Evolutionary conservation across 2,888 invertebrate species (phyloP).

Genomic region (Lasioglossum villosulum): DNA sequence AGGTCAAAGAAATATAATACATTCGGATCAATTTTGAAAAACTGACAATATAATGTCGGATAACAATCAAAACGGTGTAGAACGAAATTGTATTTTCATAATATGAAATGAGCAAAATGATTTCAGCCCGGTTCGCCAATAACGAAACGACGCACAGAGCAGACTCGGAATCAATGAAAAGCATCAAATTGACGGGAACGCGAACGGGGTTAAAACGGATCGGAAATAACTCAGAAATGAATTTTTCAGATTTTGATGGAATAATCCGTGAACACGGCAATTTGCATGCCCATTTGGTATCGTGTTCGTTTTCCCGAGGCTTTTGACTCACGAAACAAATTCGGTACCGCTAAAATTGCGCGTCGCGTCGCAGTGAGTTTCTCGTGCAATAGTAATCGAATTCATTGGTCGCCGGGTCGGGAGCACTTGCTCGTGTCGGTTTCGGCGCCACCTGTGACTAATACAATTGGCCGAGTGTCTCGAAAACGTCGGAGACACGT

Average conservation of each 20-base stretch:
- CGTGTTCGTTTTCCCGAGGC: neutral
- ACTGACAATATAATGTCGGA: neutral
- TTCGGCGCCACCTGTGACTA: constrained; percentile 37
- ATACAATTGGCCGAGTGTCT: neutral
- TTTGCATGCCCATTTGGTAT: neutral
- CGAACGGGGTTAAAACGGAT: neutral
- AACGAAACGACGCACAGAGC: neutral
- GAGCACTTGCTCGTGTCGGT: constrained; percentile 40
- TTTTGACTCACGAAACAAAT: neutral
- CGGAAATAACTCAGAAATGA: neutral
- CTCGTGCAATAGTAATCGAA: constrained; percentile 34
- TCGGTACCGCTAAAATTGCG: neutral
- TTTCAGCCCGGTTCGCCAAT: neutral
- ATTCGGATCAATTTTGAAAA: too few species aligned
- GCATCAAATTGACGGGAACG: neutral
- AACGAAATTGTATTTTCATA: neutral
- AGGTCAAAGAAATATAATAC: neutral
- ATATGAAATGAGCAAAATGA: neutral
- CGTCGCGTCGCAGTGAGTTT: neutral
- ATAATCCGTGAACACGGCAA: neutral
- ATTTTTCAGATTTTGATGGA: neutral
- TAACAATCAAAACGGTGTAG: neutral
- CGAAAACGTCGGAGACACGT: constrained; percentile 1
- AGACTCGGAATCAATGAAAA: neutral
- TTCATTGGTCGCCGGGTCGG: constrained; percentile 9